Evolutionary conservation across 1,140 invertebrate species (phyloP), one percentile per base, ranked within the genome.

Genomic region (Idris sp.): DNA sequence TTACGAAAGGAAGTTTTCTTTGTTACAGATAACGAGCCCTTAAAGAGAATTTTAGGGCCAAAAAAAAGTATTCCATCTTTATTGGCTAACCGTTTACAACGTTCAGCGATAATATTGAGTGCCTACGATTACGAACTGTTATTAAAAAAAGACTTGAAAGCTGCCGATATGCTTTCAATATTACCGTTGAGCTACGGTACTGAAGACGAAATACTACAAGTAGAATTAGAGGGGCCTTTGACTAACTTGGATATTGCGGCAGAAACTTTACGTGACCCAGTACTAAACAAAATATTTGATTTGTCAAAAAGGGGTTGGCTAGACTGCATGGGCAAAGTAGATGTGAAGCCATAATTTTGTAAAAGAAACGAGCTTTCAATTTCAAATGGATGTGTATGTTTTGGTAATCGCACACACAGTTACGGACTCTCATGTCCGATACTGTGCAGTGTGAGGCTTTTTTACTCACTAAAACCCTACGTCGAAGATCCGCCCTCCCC

Each of bases 21-120:
- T n/a, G 41, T 81, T 30, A 86, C 76, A n/a, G 84, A 87, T 53
- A 80, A 86, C 74, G 53, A 82, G 44, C 78, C 80, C 0, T 26
- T 84, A 8, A 61, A 61, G 22, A 35, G 54, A 25, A 82, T 85
- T 58, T 75, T 84, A 19, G 68, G 75, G 9, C 40, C 53, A 36
- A 72, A 82, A 41, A 13, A 38, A 6, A 44, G 51, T 26, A 71
- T 83, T 16, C 68, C 56, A n/a, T 68, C 77, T 7, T 33, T 76
- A 8, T 59, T 51, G 0, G 53, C 65, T 1, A 41, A 61, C 35
- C n/a, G 67, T 2, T 10, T 71, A 11, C 62, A 14, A 18, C 19
- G 44, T 22, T 62, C 49, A 43, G 31, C 33, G 5, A 7, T 69
- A n/a, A 46, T 49, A 15, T 10, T 72, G 11, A 26, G 38, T 15